Evolutionary conservation across 2,888 invertebrate species (phyloP).

Genomic region (Andrena trimmerana): DNA sequence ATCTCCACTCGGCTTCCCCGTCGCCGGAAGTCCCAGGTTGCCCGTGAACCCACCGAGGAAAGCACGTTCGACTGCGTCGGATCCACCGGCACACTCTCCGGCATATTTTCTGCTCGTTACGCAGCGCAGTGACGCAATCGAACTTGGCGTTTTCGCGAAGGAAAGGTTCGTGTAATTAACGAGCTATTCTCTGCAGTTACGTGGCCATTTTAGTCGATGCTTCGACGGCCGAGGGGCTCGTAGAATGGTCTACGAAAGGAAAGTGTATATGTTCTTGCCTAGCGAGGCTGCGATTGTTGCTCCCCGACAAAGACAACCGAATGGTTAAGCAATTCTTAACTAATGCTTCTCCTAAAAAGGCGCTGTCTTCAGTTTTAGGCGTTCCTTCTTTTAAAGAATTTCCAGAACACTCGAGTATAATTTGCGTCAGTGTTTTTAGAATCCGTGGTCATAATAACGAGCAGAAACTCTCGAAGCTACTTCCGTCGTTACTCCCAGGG

Average conservation of each 20-base stretch:
- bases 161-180: slow-evolving; percentile 18
- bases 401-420: neutral
- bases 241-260: neutral
- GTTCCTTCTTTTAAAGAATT: neutral
- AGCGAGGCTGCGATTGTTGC: too few species aligned
- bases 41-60: slow-evolving; percentile 49
- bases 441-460: slow-evolving; percentile 20
- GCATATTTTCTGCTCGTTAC: slow-evolving; percentile 8
- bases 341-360: too few species aligned
- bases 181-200: neutral
- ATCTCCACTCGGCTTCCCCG: slow-evolving; percentile 70
- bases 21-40: slow-evolving; percentile 65
- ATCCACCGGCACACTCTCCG: slow-evolving; percentile 13
- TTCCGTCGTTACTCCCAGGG: slow-evolving; percentile 14
- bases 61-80: slow-evolving; percentile 33
- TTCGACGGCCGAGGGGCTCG: neutral
- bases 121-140: slow-evolving; percentile 25
- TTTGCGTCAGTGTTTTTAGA: slow-evolving; percentile 25
- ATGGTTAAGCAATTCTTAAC: too few species aligned
- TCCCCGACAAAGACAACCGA: too few species aligned
- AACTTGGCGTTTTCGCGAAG: slow-evolving; percentile 6
- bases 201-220: slow-evolving; percentile 3
- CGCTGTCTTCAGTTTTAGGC: too few species aligned
- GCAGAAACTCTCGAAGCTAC: slow-evolving; percentile 16
- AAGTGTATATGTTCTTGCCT: neutral